These are phyloP conservation scores for Xestia rhomboidea DNA, from an alignment of 2,888 invertebrate genomes.

Conservation along the genomic window DNA sequence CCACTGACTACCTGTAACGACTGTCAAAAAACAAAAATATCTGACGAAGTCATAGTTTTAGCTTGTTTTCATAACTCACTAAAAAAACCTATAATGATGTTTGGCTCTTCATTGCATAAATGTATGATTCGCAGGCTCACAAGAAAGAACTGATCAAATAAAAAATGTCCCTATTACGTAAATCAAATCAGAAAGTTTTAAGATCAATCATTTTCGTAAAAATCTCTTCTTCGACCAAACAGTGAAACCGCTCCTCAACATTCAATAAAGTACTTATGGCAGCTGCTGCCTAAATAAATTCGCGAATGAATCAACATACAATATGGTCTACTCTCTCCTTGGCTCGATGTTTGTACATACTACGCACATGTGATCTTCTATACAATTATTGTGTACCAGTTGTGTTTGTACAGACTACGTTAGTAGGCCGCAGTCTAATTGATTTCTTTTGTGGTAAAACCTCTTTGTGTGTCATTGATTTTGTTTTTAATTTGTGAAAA, in stretches of 20 bases:
- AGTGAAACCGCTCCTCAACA: constrained; percentile 24
- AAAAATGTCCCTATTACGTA: not conserved
- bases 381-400: constrained; percentile 48
- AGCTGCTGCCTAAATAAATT: constrained; percentile 11
- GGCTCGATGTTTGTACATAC: constrained; percentile 43
- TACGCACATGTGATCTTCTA: constrained; percentile 55
- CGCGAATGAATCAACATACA: constrained; percentile 40
- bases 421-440: constrained; percentile 47
- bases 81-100: not conserved
- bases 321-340: constrained; percentile 52
- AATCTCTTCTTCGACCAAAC: not conserved
- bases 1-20: too few relatives aligned
- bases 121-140: not conserved
- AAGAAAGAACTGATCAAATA: not conserved
- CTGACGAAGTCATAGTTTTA: not conserved
- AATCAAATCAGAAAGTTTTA: constrained; percentile 28
- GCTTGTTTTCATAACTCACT: not conserved
- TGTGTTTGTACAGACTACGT: constrained; percentile 44
- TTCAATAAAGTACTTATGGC: constrained; percentile 20
- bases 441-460: constrained; percentile 28
- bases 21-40: not conserved
- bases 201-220: constrained; percentile 11
- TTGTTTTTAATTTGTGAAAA: constrained; percentile 6
- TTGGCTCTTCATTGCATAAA: not conserved
- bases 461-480: constrained; percentile 6